These are phyloP conservation scores for Hydrolagus affinis DNA, from an alignment of 2,113 vertebrate species.

Conservation along the genomic window DNA sequence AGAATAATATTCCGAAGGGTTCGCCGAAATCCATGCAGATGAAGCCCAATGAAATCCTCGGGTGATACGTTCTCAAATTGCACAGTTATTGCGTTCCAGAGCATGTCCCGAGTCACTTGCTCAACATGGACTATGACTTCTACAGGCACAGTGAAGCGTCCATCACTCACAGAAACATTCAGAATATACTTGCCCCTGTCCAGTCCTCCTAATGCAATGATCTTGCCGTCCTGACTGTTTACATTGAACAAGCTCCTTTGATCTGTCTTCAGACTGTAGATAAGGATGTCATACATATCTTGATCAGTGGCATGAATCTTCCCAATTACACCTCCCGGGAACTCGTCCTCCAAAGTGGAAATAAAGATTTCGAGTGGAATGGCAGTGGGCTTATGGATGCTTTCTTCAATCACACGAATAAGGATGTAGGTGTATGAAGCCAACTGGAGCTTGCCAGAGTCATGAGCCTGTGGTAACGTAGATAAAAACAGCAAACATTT, in stretches of 20 bases:
- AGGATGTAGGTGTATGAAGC: conserved; percentile 67
- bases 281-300: conserved; percentile 86
- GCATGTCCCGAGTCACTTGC: conserved; percentile 74
- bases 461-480: conserved; percentile 61
- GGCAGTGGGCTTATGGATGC: conserved; percentile 79
- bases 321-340: conserved; percentile 90
- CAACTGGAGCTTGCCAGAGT: conserved; percentile 79
- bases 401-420: conserved; percentile 88
- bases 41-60: conserved; percentile 78
- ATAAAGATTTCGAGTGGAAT: conserved; percentile 86
- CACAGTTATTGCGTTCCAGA: conserved; percentile 81
- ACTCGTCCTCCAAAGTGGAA: conserved; percentile 94
- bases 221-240: conserved; percentile 79
- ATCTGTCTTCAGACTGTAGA: conserved; percentile 73
- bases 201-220: conserved; percentile 83
- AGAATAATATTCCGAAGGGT: conserved; percentile 66
- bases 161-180: conserved; percentile 85
- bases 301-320: conserved; percentile 91
- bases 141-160: conserved; percentile 81
- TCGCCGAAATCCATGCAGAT: conserved; percentile 73
- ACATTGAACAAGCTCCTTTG: conserved; percentile 94
- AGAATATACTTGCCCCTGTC: conserved; percentile 80
- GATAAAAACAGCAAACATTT: conserved; percentile 16
- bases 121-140: conserved; percentile 79
- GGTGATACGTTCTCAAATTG: conserved; percentile 85